Evolutionary conservation across 2,888 invertebrate genomes (phyloP), one percentile per base, ranked within the genome.

Genomic region (Gibbula magus): DNA sequence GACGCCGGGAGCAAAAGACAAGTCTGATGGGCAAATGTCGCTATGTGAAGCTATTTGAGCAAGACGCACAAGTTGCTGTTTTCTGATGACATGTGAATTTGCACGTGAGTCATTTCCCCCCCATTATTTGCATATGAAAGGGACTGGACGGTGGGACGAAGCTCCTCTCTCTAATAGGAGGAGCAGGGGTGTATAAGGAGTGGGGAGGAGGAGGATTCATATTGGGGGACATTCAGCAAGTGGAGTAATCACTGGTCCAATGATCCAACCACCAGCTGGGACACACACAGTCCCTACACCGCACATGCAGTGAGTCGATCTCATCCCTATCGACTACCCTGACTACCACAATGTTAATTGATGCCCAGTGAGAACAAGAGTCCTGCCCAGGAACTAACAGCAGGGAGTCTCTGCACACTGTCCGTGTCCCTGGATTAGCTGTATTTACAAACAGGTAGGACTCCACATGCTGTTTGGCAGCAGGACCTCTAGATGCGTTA

Each of bases 261-360:
- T 61, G 61, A 61, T 61, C 61, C n/a, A 25, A 25, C 25, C 61
- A 29, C 61, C 61, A 61, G 29, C 61, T 29, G 61, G 29, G 61
- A 61, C 61, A 18, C 29, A 29, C 61, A 61, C 61, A 29, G 29
- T 25, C 29, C 56, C 25, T 18, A 29, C 61, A 25, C 61, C 61
- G 29, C 61, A 25, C 61, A 29, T 29, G 25, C 61, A 29, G 61
- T 61, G 61, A 61, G 61, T 25, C 25, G 61, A 29, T 29, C 25
- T 61, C 61, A 25, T 61, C 25, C 61, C 29, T 20, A 61, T 61
- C 61, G 61, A 25, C 61, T 29, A 61, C 61, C 61, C 16, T 61
- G 61, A 61, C 61, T 61, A 29, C 25, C 61, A 61, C 61, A 61
- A 61, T 61, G 61, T 61, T 61, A 61, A 61, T 61, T 61, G 61